Evolutionary conservation across 2,113 vertebrate species (phyloP).

Genomic region (Neodon shergylaensis): DNA sequence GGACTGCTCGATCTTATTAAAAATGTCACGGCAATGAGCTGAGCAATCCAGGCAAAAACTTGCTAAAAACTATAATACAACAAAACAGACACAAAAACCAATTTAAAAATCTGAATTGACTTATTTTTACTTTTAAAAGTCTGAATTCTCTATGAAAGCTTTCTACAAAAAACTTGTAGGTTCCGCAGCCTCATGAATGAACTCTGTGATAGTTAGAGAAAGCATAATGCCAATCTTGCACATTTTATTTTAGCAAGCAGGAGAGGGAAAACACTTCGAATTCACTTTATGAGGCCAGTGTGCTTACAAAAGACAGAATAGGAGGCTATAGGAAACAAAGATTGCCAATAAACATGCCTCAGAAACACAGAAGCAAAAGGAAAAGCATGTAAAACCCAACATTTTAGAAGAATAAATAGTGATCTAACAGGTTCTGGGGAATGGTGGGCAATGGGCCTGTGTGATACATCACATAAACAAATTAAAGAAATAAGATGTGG

Average conservation of each 20-base stretch:
- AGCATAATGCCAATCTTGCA: not conserved
- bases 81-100: not conserved
- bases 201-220: not conserved
- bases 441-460: not conserved
- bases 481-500: not conserved
- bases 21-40: not conserved
- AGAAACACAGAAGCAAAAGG: not conserved
- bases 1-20: not conserved
- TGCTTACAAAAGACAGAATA: not conserved
- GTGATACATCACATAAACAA: not conserved
- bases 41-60: not conserved
- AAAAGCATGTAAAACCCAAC: not conserved
- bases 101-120: not conserved
- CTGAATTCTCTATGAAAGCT: not conserved
- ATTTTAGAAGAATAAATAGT: not conserved
- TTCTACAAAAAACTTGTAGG: not conserved
- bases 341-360: not conserved
- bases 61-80: not conserved
- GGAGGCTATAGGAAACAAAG: not conserved
- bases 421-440: not conserved
- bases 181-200: not conserved
- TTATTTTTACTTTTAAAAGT: not conserved
- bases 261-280: not conserved
- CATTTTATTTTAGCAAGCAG: not conserved
- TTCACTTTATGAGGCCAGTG: not conserved